Evolutionary conservation across 1,140 invertebrate genomes (phyloP), one percentile per base, ranked within the genome.

Genomic region (Diorhabda elongata): DNA sequence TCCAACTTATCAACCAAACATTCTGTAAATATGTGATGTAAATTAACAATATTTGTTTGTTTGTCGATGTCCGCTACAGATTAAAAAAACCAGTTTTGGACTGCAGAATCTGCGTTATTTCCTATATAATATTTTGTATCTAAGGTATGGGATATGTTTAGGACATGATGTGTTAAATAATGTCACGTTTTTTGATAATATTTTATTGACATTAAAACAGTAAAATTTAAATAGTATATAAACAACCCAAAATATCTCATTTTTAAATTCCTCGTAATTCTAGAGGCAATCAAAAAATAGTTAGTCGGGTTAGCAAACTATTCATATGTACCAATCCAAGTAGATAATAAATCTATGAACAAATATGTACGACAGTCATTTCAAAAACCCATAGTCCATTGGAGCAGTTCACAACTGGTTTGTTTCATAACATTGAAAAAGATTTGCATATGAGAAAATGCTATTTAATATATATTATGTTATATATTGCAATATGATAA

Each of bases 181-280:
- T 26, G 26, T 26, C 26, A 26, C 26, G 26, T 61, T 42, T 60
- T n/a, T 61, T 61, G 42, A 61, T 9, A 61, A 9, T 43, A 41
- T 61, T 61, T 42, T 61, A 68, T 73, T 69, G 63, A 75, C 74
- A 75, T 73, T 75, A 69, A 75, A 75, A 75, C 74, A 73, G 71
- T 75, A 75, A 75, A 73, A 75, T 73, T 73, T 69, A 73, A n/a
- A n/a, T 72, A 69, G 52, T 71, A 68, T 69, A 68, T 66, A 67
- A 60, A 69, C 62, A 47, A 61, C 41, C 57, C 61, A 45, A 60
- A n/a, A 44, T 26, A 60, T 64, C 61, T 57, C 52, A 56, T 65
- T 57, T 56, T 62, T 57, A 43, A 63, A 64, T 69, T 71, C 73
- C 64, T 69, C 71, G 65, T 52, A 52, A 52, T n/a, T 8, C 3